Evolutionary conservation across 2,113 vertebrate genomes (phyloP), one percentile per base, ranked within the genome.

Genomic region (Nettapus auritus): DNA sequence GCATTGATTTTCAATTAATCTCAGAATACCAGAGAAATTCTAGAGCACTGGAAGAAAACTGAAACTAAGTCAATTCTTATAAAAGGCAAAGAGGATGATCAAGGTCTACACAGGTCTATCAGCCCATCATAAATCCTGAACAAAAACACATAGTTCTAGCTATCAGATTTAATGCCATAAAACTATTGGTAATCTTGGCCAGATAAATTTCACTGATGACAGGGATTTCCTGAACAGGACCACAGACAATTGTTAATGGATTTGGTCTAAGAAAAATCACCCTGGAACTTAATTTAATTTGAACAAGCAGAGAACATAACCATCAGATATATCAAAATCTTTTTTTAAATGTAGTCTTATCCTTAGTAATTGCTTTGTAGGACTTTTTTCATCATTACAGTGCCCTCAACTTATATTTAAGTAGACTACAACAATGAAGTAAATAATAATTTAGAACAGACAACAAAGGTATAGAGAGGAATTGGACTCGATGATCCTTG

Each of bases 1-100:
- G 40, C 19, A 94, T 42, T 67, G 82, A 93, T 96, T 96, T 96
- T 93, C 67, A 88, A 88, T 86, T 86, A 77, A 67, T 95, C 85
- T 69, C 46, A 69, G 46, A 66, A 20, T 56, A 91, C 38, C 4
- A 80, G 50, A 42, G 87, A 86, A 89, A 95, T 80, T 91, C 62
- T 44, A 57, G 31, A 88, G 59, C 14, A 40, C 11, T 59, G 44
- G 67, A 80, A 82, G 42, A 87, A 79, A 13, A 33, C 8, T 63
- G 42, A 92, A 94, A 80, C n/a, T 46, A 23, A 34, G 50, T 8
- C 59, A 80, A 21, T 74, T 87, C 46, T 89, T 80, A 18, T 70
- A 88, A 73, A 74, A 77, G 7, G 13, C 67, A 82, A 85, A 85
- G 36, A 69, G n/a, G 75, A 83, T 69, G 57, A 79, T n/a, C 1